phyloP scores from a whole-genome alignment of 2,888 invertebrate genomes.

The Papilio protenor region DNA sequence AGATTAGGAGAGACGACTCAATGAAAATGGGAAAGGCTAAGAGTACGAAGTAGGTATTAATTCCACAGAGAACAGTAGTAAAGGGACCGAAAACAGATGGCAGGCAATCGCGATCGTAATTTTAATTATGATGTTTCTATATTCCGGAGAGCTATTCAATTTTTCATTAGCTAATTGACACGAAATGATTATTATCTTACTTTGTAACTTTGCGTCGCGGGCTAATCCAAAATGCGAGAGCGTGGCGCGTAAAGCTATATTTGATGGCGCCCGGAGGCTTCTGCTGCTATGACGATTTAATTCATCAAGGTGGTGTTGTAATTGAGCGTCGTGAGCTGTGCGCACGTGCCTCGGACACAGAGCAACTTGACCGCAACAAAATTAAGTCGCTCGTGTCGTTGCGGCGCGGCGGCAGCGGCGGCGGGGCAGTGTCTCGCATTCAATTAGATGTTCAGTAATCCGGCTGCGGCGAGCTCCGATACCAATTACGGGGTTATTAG shows the following conservation, averaged over 20 bases:
- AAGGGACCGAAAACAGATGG: constrained; percentile 70
- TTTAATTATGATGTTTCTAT: constrained; percentile 73
- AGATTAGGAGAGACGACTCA: background rate
- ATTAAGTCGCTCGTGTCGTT: constrained; percentile 67
- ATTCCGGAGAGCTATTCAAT: constrained; percentile 74
- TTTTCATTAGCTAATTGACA: constrained; percentile 85
- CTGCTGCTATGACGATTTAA: constrained; percentile 72
- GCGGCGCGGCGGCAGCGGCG: constrained; percentile 56
- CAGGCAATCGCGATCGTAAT: constrained; percentile 73
- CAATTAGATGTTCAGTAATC: constrained; percentile 84
- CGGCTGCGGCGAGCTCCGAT: constrained; percentile 82
- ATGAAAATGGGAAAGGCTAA: background rate
- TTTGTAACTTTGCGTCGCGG: constrained; percentile 71
- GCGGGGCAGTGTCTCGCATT: constrained; percentile 76
- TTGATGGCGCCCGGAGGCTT: constrained; percentile 67
- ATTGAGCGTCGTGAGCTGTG: constrained; percentile 66
- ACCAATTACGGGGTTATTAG: constrained; percentile 84
- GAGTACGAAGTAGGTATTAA: constrained; percentile 4
- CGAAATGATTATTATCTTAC: constrained; percentile 79
- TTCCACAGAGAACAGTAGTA: constrained; percentile 7
- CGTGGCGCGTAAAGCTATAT: constrained; percentile 59
- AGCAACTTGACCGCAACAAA: constrained; percentile 78
- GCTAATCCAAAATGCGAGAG: constrained; percentile 61
- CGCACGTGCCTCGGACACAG: constrained; percentile 73
- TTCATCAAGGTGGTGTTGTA: constrained; percentile 73